Conservation (phyloP, 2,888 invertebrate species). For the Napeogenes inachia region DNA sequence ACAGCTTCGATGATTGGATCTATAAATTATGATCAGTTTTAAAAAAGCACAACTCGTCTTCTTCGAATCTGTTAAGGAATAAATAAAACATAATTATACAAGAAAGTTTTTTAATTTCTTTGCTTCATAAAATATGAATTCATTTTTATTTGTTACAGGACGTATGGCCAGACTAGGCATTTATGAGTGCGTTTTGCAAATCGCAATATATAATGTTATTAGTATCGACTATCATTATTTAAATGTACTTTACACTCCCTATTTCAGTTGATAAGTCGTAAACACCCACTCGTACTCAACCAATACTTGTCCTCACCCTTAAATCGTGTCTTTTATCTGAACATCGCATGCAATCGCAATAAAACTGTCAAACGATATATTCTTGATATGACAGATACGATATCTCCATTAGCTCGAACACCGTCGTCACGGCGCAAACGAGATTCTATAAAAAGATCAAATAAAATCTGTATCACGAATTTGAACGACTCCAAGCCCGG, state of each 20-base stretch:
- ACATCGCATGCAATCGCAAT: conserved; percentile 61
- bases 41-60: too few relatives aligned
- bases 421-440: conserved; percentile 58
- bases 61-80: too few relatives aligned
- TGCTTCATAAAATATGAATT: too few relatives aligned
- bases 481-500: conserved; percentile 44
- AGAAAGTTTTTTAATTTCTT: too few relatives aligned
- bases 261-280: conserved; percentile 16
- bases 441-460: conserved; percentile 51
- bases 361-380: conserved; percentile 68
- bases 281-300: conserved; percentile 29
- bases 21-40: too few relatives aligned
- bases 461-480: conserved; percentile 55
- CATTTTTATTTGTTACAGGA: too few relatives aligned
- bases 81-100: too few relatives aligned
- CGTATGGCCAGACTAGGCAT: too few relatives aligned
- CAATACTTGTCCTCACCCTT: conserved; percentile 37
- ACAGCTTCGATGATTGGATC: too few relatives aligned
- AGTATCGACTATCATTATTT: background rate
- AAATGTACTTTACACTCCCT: background rate
- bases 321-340: conserved; percentile 53
- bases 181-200: too few relatives aligned
- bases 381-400: conserved; percentile 67
- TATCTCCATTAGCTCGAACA: conserved; percentile 66
- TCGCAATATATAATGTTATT: too few relatives aligned